Conservation (phyloP, 2,113 vertebrate genomes). For the Pachyramphus minor region DNA sequence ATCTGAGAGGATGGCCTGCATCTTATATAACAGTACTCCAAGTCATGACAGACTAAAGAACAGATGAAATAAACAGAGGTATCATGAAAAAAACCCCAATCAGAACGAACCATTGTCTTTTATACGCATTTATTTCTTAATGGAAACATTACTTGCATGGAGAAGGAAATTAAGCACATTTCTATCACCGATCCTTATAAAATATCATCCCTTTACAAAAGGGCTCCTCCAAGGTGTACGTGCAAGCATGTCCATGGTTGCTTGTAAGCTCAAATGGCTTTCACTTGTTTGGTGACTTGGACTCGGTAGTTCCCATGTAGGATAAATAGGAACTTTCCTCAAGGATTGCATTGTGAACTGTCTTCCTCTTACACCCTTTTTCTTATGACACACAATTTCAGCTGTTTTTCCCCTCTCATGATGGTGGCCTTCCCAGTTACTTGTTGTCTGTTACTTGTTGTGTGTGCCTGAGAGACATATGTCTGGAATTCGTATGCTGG, state of each 20-base stretch:
- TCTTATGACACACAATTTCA: not conserved
- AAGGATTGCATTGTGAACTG: not conserved
- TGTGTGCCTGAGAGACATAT: not conserved
- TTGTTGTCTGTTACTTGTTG: too few species aligned
- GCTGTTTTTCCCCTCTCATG: not conserved
- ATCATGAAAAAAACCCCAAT: fast-evolving
- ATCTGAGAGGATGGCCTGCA: not conserved
- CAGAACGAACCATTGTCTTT: not conserved
- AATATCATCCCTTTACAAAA: not conserved
- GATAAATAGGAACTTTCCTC: not conserved
- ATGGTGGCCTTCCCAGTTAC: not conserved
- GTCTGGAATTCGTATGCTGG: not conserved
- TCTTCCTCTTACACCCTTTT: not conserved
- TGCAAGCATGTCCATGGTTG: not conserved
- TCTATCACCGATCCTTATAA: not conserved
- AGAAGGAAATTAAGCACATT: not conserved
- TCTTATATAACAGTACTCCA: not conserved
- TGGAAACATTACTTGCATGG: not conserved
- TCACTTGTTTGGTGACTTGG: not conserved
- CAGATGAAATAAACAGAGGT: not conserved
- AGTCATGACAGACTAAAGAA: not conserved
- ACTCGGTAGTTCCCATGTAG: fast-evolving
- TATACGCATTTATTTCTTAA: not conserved
- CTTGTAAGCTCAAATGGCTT: not conserved
- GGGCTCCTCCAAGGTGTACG: not conserved